Percentiles rank a stretch among this genome's conserved stretches.
Conservation (phyloP, 2,113 vertebrate genomes). For the Eonycteris spelaea region DNA sequence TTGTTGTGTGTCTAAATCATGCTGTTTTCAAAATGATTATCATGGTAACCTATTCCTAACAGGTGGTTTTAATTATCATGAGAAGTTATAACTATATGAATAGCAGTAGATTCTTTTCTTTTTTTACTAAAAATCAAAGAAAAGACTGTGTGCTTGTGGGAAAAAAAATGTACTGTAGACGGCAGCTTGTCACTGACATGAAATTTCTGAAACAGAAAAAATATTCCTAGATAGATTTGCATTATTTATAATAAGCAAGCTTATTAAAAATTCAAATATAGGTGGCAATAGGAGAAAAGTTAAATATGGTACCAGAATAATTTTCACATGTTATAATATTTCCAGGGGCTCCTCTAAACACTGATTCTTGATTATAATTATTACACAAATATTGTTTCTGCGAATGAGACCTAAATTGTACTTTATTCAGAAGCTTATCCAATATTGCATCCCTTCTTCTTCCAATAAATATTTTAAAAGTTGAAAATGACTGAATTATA, state of each 20-base stretch:
- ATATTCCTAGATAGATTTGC: background rate
- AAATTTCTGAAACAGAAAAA: slow-evolving; percentile 46
- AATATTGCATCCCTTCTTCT: background rate
- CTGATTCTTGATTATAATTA: slow-evolving; percentile 6
- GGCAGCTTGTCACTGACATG: background rate
- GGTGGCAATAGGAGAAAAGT: background rate
- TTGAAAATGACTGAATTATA: slow-evolving; percentile 27
- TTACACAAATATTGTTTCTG: slow-evolving; percentile 22
- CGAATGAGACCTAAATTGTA: background rate
- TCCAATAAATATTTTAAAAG: slow-evolving; percentile 27
- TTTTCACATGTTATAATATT: slow-evolving; percentile 7
- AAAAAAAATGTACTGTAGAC: background rate
- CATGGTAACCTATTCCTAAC: background rate
- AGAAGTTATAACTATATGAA: background rate
- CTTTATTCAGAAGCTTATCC: slow-evolving; percentile 34
- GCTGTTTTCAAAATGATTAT: slow-evolving; percentile 30
- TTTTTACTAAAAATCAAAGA: background rate
- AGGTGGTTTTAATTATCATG: slow-evolving; percentile 23
- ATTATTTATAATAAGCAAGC: slow-evolving; percentile 31
- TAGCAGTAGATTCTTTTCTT: background rate
- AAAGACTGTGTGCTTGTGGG: background rate
- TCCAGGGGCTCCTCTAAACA: background rate
- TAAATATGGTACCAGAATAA: slow-evolving; percentile 17
- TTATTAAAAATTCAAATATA: slow-evolving; percentile 22
- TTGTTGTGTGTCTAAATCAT: background rate